These are phyloP conservation scores for Vesta saturnalis DNA, from an alignment of 2,888 invertebrate genomes.

Conservation along the genomic window DNA sequence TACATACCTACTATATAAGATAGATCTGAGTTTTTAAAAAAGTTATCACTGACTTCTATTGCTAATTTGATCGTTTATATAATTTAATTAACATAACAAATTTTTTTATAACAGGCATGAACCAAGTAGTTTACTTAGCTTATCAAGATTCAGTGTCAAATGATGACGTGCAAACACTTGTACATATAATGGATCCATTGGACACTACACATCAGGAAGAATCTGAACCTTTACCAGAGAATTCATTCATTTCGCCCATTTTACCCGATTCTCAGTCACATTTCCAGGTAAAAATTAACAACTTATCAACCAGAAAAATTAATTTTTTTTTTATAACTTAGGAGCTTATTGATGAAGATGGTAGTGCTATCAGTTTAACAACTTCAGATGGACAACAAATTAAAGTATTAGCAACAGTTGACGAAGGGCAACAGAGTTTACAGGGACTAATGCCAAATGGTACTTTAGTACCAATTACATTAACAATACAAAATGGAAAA, in stretches of 20 bases:
- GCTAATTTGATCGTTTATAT: too few species aligned
- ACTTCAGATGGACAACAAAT: slow-evolving; percentile 75
- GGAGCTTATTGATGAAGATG: slow-evolving; percentile 74
- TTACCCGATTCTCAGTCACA: slow-evolving; percentile 38
- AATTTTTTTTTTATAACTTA: slow-evolving; percentile 24
- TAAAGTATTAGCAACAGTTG: slow-evolving; percentile 67
- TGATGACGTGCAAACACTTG: slow-evolving; percentile 56
- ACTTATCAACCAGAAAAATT: background rate
- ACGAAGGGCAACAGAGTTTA: slow-evolving; percentile 64
- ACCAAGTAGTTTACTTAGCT: slow-evolving; percentile 64
- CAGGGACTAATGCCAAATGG: slow-evolving; percentile 62
- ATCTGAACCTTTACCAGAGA: slow-evolving; percentile 13
- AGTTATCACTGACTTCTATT: too few species aligned
- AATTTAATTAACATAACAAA: background rate
- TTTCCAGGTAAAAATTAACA: slow-evolving; percentile 41
- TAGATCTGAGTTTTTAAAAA: too few species aligned
- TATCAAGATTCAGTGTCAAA: slow-evolving; percentile 63
- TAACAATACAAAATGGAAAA: slow-evolving; percentile 51
- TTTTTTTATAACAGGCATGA: slow-evolving; percentile 32
- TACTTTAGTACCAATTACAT: slow-evolving; percentile 59
- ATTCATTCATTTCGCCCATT: slow-evolving; percentile 17
- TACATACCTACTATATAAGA: too few species aligned
- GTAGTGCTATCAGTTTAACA: slow-evolving; percentile 74
- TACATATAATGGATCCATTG: slow-evolving; percentile 50
- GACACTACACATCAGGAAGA: slow-evolving; percentile 15